phyloP scores from a whole-genome alignment of 2,797 vertebrate genomes.

The Sebastes trivittatus region DNA sequence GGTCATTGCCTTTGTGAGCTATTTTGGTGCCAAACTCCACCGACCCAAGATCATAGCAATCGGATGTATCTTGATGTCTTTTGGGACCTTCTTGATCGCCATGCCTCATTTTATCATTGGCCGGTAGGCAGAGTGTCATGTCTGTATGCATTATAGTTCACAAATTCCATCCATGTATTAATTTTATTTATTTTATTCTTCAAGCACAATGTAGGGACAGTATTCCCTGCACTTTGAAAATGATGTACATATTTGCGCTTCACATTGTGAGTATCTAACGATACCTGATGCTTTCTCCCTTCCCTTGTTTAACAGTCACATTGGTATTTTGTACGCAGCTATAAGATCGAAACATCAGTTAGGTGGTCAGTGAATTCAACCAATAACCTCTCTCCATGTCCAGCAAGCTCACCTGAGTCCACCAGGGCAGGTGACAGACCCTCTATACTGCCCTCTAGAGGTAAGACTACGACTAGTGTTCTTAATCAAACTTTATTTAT shows the following conservation, averaged over 20 bases:
- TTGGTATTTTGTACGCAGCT: conserved; percentile 85
- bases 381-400: conserved; percentile 84
- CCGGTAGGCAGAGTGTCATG: conserved; percentile 78
- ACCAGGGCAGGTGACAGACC: conserved; percentile 51
- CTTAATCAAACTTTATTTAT: too few relatives aligned
- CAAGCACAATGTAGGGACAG: background rate
- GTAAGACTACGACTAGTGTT: conserved; percentile 43
- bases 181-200: background rate
- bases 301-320: conserved; percentile 69
- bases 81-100: conserved; percentile 90
- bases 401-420: conserved; percentile 62
- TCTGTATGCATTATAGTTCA: background rate
- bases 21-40: conserved; percentile 94
- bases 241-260: conserved; percentile 20
- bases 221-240: background rate
- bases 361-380: conserved; percentile 86
- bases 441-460: conserved; percentile 59
- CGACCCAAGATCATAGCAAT: conserved; percentile 91
- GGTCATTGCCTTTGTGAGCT: conserved; percentile 93
- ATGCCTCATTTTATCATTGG: conserved; percentile 93
- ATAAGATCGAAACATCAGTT: conserved; percentile 88
- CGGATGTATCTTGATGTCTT: conserved; percentile 92
- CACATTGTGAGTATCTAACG: conserved; percentile 56
- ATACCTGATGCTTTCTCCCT: conserved; percentile 65
- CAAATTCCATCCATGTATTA: background rate